Base-by-base conservation (phyloP, 2,888 invertebrate genomes). In the Acronicta leporina region DNA sequence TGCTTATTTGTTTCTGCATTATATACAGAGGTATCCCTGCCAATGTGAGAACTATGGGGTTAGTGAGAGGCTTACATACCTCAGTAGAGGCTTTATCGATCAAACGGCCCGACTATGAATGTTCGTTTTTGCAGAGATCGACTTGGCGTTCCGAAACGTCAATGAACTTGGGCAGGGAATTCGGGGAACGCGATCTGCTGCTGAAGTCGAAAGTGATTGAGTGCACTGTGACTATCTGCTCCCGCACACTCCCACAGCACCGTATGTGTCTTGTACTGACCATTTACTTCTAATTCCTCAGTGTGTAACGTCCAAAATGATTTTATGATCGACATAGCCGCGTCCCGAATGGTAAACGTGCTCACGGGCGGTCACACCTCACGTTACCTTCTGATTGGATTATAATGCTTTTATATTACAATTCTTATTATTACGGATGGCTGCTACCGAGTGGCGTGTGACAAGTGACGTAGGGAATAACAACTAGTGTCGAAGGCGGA, bases 361-460 rank as follows among this genome's bases (percentile, higher is more conserved):
- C 85, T 84, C 85, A 83, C 90, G 92, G 92, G 92, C 92, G 94
- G 92, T 88, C 93, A 88, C 88, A 88, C 89, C 86, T 87, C 87
- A 83, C 79, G 85, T 86, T 88, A 84, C 85, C 82, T 85, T 86
- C 87, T 94, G 92, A 94, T 94, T 94, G 94, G 94, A 93, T 93
- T 94, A 94, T 94, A 93, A 94, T 94, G 86, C 89, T 89, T 90
- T 92, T 92, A 92, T 90, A 94, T 92, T 92, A 93, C 92, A 84
- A 87, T 93, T 94, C 91, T 92, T 92, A 94, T 91, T 90, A 92
- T 90, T 88, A 87, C 88, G 85, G 87, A 85, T 87, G 85, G 85
- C 80, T 86, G 88, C 92, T 91, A 89, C 91, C 87, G 90, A 85
- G 85, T 85, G 87, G 84, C 88, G 89, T 88, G 89, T 88, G 91